Base-by-base conservation (phyloP, 2,888 invertebrate genomes). In the Crepidodera aurea region DNA sequence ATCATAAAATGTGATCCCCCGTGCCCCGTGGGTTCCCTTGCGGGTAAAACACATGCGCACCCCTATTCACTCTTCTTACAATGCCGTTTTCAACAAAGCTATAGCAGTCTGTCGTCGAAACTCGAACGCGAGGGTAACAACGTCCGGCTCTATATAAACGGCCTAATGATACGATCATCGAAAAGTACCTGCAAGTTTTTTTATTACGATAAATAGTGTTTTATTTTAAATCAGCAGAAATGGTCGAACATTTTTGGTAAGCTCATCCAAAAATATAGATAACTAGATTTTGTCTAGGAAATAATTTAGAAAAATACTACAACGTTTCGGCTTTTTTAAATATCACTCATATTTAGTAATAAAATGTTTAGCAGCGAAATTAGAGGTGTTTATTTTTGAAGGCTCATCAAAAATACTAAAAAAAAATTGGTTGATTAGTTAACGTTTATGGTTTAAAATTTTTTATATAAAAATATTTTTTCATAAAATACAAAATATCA, bases 31-130 rank as follows among this genome's bases (percentile, higher is more conserved):
- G 29, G 8, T 29, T 44, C 55, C 32, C 19, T 44, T 16, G 46
- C 32, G 56, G 37, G 15, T 56, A 16, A 16, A 42, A 46, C 46
- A 37, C 56, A 46, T 56, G 56, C 56, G 56, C 56, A 56, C 19
- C 56, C 56, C 19, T 25, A 56, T 56, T 56, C 56, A 32, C 16
- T 25, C 12, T 44, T 22, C 44, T 44, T 44, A 44, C 44, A 44
- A 44, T 22, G 22, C 44, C 19, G 12, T n/a, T 44, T 44, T 44
- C 44, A 13, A 44, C 44, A 44, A 44, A 44, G 25, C 19, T 8
- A 44, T 16, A 22, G 22, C 44, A 44, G 44, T 44, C 25, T 44
- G 44, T 44, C 22, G 19, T 19, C 44, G n/a, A 44, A 44, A 2
- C n/a, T 22, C 44, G 44, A 8, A 25, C 1, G 19, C 44, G 22